Base-by-base conservation (phyloP, 2,113 vertebrate species). In the Elephantulus edwardii region DNA sequence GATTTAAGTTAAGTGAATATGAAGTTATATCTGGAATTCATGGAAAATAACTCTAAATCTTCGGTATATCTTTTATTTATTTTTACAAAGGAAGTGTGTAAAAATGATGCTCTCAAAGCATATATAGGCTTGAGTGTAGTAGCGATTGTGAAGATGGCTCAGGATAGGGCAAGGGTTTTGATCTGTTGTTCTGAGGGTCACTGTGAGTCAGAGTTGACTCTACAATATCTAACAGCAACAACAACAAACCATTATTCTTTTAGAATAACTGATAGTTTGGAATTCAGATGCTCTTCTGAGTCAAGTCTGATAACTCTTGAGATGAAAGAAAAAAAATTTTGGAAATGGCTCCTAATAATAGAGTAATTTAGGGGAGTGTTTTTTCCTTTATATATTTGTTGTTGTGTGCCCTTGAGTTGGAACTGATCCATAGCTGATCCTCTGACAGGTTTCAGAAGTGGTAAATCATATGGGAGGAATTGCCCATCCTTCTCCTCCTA, bases 271-370 rank as follows among this genome's bases (percentile, higher is more conserved):
- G 28, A 33, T 83, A 58, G 10, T 78, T 94, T 62, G 48, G 71
- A 84, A 82, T 44, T 86, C 11, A 24, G 24, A 22, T 91, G 82
- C 93, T 83, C 26, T 64, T 87, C 38, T 91, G n/a, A 46, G 60
- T 54, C 54, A 89, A 75, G 5, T 82, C 88, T 68, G 56, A 66
- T 87, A 86, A 62, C 76, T 72, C 64, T 91, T 72, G 30, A 46
- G 38, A 80, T 75, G 77, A 89, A 91, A 70, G 52, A 77, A 83
- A 81, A 74, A 75, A 11, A 70, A 84, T 80, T 71, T 88, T 81
- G 35, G 26, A 78, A 52, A 84, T 88, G 68, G 26, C 9, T 84
- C n/a, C 35, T 88, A 60, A 40, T 85, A 56, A 89, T 81, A 38
- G 60, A 85, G 20, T 20, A 85, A 62, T 75, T 71, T 35, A 56